phyloP scores from a whole-genome alignment of 2,113 vertebrate species.

The Leucopsar rothschildi region DNA sequence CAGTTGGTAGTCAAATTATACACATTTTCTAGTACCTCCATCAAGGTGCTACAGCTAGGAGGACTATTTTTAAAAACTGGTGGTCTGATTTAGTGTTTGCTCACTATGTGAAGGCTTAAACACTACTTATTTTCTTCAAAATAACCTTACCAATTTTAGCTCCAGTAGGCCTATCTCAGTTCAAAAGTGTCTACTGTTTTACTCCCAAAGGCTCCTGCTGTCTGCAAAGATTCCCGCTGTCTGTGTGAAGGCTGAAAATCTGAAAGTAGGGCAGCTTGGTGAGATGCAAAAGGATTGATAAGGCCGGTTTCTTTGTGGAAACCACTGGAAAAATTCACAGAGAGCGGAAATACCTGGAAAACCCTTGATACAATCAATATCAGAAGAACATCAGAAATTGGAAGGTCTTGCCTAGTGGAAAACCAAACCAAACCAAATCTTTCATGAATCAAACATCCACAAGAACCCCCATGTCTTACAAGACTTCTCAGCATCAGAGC shows the following conservation, averaged over 20 bases:
- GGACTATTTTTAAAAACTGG: background rate
- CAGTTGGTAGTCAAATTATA: background rate
- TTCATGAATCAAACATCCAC: background rate
- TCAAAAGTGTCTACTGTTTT: background rate
- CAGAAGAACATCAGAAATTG: background rate
- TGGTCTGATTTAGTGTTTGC: background rate
- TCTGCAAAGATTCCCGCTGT: slow-evolving; percentile 20
- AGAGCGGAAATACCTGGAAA: slow-evolving; percentile 10
- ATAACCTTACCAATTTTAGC: slow-evolving; percentile 10
- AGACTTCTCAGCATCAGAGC: background rate
- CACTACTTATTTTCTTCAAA: background rate
- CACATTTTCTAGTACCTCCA: slow-evolving; percentile 4
- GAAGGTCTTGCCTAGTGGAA: background rate
- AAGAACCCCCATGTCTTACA: fast-evolving
- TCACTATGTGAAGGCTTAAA: background rate
- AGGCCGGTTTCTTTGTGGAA: slow-evolving; percentile 11
- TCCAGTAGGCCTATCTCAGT: background rate
- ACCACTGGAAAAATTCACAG: background rate
- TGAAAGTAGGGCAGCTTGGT: background rate
- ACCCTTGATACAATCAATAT: background rate
- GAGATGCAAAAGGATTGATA: background rate
- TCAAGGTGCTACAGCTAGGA: background rate
- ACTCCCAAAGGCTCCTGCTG: background rate
- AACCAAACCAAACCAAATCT: background rate
- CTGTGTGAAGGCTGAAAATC: background rate